Base-by-base conservation (phyloP, 2,888 invertebrate genomes). In the Cheiracanthium punctorium region DNA sequence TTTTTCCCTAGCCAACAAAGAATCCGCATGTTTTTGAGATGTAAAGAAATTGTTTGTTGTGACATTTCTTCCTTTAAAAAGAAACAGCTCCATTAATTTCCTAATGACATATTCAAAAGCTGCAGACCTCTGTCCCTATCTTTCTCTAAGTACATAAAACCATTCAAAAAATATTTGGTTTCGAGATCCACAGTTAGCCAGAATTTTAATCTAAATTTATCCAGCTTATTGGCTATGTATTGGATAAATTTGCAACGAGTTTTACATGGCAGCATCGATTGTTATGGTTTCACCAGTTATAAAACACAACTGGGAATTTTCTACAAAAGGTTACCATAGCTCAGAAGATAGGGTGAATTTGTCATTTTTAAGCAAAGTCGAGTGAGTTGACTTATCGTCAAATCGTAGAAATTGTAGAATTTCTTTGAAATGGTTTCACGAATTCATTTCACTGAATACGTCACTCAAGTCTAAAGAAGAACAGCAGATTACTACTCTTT, bases 171-270 rank as follows among this genome's bases (percentile, higher is more conserved):
- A 58, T 58, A 20, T 58, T 58, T 24, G 20, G 20, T 24, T 10
- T 48, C 48, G 17, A 17, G 48, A 48, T 48, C 48, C 10, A 48
- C 48, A 10, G 14, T 17, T 17, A 48, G 32, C 30, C 67, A 67
- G n/a, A 67, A 67, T 67, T 67, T 67, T 29, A 67, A 17, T 67
- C 30, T 14, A 14, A 67, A 30, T 67, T 29, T 67, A 67, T 67
- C 67, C 2, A 30, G 30, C 67, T 67, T 67, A n/a, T 67, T 67
- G 0, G 67, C 17, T 30, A 67, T 67, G n/a, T 67, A 67, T 8
- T 67, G 67, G 1, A 29, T 30, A 4, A 67, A 30, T 4, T 8
- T 8, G 14, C 67, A 67, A 12, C 30, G 12, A 30, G 30, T 12
- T 67, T 67, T 29, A 7, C 7, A 17, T 10, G 67, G 67, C 12